A percentile compares a stretch with the other conserved stretches of the same genome.
Conservation (phyloP, 2,888 invertebrate genomes). For the Dynastes tityus region DNA sequence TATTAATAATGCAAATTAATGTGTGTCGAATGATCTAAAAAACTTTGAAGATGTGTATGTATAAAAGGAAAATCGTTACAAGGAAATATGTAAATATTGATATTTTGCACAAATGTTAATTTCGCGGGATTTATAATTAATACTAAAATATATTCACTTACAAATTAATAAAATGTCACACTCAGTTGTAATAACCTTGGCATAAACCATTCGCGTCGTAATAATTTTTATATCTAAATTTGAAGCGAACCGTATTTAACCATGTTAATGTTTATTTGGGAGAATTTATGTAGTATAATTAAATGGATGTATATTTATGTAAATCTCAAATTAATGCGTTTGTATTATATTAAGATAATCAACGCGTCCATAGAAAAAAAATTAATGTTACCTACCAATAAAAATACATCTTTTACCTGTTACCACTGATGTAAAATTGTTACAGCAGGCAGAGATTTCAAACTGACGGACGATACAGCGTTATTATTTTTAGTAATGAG, state of each 20-base stretch:
- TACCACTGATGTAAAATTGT: neutral
- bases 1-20: conserved; percentile 28
- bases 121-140: conserved; percentile 26
- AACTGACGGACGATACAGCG: no score
- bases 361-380: no score
- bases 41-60: conserved; percentile 4
- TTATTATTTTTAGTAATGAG: no score
- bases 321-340: neutral
- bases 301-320: conserved; percentile 3
- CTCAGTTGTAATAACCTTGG: conserved; percentile 34
- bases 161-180: conserved; percentile 36
- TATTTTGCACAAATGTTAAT: conserved; percentile 37
- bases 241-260: conserved; percentile 2
- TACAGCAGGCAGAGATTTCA: no score
- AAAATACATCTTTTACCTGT: no score
- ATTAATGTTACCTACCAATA: no score
- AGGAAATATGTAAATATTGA: conserved; percentile 42
- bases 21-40: conserved; percentile 16
- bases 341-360: no score
- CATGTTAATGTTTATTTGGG: neutral
- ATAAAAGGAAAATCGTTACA: conserved; percentile 38
- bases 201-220: conserved; percentile 12
- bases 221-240: conserved; percentile 3
- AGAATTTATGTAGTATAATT: conserved; percentile 3
- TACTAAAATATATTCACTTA: conserved; percentile 23